Percentiles rank a stretch among this genome's conserved stretches.
These are phyloP conservation scores for Babyrousa celebensis DNA, from an alignment of 2,797 vertebrate genomes.

Conservation along the genomic window DNA sequence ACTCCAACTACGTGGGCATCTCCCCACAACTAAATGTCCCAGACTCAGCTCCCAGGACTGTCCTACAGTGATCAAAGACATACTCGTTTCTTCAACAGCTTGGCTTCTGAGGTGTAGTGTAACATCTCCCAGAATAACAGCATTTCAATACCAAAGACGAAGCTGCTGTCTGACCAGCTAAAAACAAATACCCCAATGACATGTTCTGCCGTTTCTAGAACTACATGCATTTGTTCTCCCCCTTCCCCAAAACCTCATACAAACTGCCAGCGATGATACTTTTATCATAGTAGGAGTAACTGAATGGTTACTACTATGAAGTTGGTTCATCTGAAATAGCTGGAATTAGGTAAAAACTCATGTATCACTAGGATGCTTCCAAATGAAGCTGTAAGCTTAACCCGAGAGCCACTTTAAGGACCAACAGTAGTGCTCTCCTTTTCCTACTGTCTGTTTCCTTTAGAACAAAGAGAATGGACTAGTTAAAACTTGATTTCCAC, in stretches of 20 bases:
- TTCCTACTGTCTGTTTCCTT: not conserved
- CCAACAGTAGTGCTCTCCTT: not conserved
- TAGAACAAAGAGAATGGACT: slow-evolving; percentile 19
- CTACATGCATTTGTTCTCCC: not conserved
- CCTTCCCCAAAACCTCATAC: not conserved
- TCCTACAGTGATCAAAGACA: not conserved
- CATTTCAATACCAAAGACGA: not conserved
- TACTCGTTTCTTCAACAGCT: not conserved
- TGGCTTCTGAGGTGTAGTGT: not conserved
- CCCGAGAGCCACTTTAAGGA: not conserved
- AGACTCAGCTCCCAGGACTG: not conserved
- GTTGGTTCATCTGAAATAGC: not conserved
- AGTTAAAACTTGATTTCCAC: slow-evolving; percentile 22
- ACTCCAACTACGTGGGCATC: not conserved
- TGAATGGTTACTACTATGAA: not conserved
- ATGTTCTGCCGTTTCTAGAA: slow-evolving; percentile 32
- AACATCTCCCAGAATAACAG: not conserved
- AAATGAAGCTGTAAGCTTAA: not conserved
- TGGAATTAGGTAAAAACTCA: not conserved
- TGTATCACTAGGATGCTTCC: not conserved
- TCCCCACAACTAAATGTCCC: not conserved
- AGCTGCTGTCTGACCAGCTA: not conserved
- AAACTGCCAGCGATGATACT: not conserved
- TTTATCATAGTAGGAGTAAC: not conserved
- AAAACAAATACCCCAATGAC: slow-evolving; percentile 5